These are phyloP conservation scores for Gadopsis marmoratus DNA, from an alignment of 2,797 vertebrate species.

Conservation along the genomic window DNA sequence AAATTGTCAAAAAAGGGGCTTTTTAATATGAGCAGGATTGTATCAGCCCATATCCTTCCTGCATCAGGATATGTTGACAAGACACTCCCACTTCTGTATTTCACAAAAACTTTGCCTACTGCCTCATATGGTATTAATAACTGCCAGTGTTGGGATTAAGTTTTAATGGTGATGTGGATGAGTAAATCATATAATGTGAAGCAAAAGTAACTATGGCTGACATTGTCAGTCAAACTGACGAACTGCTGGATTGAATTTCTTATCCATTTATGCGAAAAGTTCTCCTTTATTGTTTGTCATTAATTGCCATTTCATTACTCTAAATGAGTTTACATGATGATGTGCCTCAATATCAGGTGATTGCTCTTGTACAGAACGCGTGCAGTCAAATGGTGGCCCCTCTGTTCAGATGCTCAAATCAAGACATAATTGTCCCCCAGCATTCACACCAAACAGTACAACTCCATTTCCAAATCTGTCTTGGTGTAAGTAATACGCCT, in stretches of 20 bases:
- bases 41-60: conserved; percentile 10
- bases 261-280: conserved; percentile 33
- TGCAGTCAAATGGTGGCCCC: conserved; percentile 45
- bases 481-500: conserved; percentile 83
- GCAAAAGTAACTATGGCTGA: conserved; percentile 56
- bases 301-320: conserved; percentile 50
- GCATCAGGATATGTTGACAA: conserved; percentile 14
- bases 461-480: conserved; percentile 77
- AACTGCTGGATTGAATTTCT: conserved; percentile 50
- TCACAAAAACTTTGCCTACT: conserved; percentile 25
- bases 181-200: conserved; percentile 53
- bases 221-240: conserved; percentile 73
- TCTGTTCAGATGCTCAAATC: conserved; percentile 65
- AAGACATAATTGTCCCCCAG: conserved; percentile 65
- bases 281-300: conserved; percentile 50
- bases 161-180: conserved; percentile 57
- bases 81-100: conserved; percentile 30
- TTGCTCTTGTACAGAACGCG: conserved; percentile 47
- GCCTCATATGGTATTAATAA: conserved; percentile 39
- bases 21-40: conserved; percentile 14
- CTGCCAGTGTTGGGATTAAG: conserved; percentile 34
- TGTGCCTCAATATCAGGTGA: conserved; percentile 53
- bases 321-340: conserved; percentile 52
- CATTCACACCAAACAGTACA: conserved; percentile 48
- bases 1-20: neutral